These are phyloP conservation scores for Heliopora coerulea DNA, from an alignment of 92 coral and sea anemone species.

Conservation along the genomic window DNA sequence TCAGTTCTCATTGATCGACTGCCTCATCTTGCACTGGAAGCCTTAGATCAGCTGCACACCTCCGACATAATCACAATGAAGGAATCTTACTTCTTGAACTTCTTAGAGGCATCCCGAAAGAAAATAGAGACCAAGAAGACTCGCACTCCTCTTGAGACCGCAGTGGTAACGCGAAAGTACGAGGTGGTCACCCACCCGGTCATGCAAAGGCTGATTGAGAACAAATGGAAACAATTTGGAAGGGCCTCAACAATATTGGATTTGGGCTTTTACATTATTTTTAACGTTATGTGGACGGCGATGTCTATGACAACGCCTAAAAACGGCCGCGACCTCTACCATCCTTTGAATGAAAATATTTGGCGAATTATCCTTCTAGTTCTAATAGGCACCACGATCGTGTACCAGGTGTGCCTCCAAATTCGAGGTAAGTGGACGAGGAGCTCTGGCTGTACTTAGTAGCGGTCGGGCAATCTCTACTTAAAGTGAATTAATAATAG, in stretches of 20 bases:
- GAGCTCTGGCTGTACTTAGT: too few species aligned
- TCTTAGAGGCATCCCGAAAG: slow-evolving; percentile 57
- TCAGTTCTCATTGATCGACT: slow-evolving; percentile 39
- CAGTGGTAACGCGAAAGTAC: slow-evolving; percentile 31
- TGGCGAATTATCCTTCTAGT: slow-evolving; percentile 16
- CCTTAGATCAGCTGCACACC: slow-evolving; percentile 24
- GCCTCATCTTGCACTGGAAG: slow-evolving; percentile 30
- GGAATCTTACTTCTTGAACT: slow-evolving; percentile 30
- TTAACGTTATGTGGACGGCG: slow-evolving; percentile 32
- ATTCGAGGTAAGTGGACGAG: slow-evolving; percentile 23
- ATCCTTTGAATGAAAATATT: slow-evolving; percentile 15
- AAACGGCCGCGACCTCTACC: slow-evolving; percentile 9
- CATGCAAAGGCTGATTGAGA: slow-evolving; percentile 30
- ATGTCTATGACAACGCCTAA: slow-evolving; percentile 27
- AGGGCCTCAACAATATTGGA: slow-evolving; percentile 29
- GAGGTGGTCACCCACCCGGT: slow-evolving; percentile 40
- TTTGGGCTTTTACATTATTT: slow-evolving; percentile 24
- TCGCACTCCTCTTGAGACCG: slow-evolving; percentile 43
- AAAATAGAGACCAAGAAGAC: slow-evolving; percentile 87
- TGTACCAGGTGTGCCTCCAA: slow-evolving; percentile 18
- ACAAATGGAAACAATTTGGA: slow-evolving; percentile 32
- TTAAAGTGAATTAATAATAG: too few species aligned
- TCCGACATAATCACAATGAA: slow-evolving; percentile 25
- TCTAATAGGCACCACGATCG: slow-evolving; percentile 16
- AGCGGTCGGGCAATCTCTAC: too few species aligned